phyloP scores from a whole-genome alignment of 2,797 vertebrate genomes.

The Tachyglossus aculeatus region DNA sequence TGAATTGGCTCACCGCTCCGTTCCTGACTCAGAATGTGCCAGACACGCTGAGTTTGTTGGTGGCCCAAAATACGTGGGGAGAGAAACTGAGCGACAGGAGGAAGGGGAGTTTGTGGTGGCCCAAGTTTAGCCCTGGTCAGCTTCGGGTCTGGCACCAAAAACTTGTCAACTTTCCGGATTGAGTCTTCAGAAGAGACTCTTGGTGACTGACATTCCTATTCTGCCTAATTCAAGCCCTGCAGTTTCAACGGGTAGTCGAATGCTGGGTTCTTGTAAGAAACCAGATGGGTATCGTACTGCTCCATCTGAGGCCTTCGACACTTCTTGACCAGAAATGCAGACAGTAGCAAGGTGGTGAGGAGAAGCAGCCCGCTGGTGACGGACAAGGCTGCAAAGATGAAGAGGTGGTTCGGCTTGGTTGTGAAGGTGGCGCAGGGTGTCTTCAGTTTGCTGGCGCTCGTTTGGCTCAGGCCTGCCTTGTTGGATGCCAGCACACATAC shows the following conservation, averaged over 20 bases:
- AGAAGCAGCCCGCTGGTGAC: slow-evolving; percentile 65
- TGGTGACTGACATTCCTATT: background rate
- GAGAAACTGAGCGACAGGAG: too few species aligned
- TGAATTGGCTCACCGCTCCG: too few species aligned
- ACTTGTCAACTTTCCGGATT: too few species aligned
- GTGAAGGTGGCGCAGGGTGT: slow-evolving; percentile 63
- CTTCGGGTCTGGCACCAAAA: too few species aligned
- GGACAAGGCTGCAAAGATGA: slow-evolving; percentile 62
- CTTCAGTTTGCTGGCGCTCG: background rate
- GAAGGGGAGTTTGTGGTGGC: too few species aligned
- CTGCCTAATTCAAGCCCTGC: slow-evolving; percentile 42
- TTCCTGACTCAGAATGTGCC: too few species aligned
- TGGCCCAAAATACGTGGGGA: too few species aligned
- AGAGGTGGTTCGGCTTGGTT: slow-evolving; percentile 66
- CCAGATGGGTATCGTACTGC: slow-evolving; percentile 65
- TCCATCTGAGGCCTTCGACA: slow-evolving; percentile 50
- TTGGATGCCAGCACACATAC: slow-evolving; percentile 74
- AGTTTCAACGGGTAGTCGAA: slow-evolving; percentile 66
- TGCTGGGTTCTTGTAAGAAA: slow-evolving; percentile 78
- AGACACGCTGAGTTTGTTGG: too few species aligned
- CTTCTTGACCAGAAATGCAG: slow-evolving; percentile 65
- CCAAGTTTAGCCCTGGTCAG: too few species aligned
- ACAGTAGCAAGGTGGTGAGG: slow-evolving; percentile 61
- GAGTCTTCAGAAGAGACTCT: background rate
- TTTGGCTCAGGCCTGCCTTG: slow-evolving; percentile 67